These are phyloP conservation scores for Drosophila subpulchrella DNA, from an alignment of 1,140 invertebrate species.

Conservation along the genomic window DNA sequence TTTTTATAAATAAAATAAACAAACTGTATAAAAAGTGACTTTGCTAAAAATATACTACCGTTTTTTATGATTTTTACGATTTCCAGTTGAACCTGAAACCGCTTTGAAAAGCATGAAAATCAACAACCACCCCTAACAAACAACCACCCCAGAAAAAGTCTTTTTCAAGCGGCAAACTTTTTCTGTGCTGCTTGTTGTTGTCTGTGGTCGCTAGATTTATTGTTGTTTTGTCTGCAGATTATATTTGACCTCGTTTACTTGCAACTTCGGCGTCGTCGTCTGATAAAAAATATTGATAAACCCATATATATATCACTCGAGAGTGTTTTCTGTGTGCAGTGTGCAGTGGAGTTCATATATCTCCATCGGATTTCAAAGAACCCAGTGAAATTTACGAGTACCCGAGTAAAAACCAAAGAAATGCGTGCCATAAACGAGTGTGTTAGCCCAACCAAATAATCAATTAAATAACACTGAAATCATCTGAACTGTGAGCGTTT, in stretches of 20 bases:
- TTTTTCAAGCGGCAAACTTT: constrained; percentile 33
- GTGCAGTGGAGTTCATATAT: constrained; percentile 17
- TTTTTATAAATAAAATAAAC: too few relatives aligned
- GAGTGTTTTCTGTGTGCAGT: constrained; percentile 10
- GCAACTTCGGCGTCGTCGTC: constrained; percentile 36
- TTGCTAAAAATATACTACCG: not conserved
- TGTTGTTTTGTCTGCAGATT: constrained; percentile 76
- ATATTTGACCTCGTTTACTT: constrained; percentile 74
- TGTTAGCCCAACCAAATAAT: constrained; percentile 32
- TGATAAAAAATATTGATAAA: constrained; percentile 45
- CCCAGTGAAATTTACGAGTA: constrained; percentile 22
- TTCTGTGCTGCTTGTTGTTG: constrained; percentile 43
- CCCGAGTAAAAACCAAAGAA: constrained; percentile 30
- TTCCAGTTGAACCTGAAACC: not conserved
- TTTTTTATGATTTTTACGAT: not conserved
- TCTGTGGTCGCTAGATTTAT: constrained; percentile 73
- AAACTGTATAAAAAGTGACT: not conserved
- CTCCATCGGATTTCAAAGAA: constrained; percentile 1
- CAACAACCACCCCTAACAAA: constrained; percentile 22
- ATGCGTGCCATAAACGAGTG: constrained; percentile 69
- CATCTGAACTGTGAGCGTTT: constrained; percentile 2
- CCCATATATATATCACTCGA: constrained; percentile 27
- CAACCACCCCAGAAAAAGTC: constrained; percentile 18
- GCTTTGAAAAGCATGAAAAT: not conserved
- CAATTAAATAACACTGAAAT: constrained; percentile 16